These are phyloP conservation scores for Galeopsomyia nigrocyanea DNA, from an alignment of 2,888 invertebrate genomes.

Conservation along the genomic window DNA sequence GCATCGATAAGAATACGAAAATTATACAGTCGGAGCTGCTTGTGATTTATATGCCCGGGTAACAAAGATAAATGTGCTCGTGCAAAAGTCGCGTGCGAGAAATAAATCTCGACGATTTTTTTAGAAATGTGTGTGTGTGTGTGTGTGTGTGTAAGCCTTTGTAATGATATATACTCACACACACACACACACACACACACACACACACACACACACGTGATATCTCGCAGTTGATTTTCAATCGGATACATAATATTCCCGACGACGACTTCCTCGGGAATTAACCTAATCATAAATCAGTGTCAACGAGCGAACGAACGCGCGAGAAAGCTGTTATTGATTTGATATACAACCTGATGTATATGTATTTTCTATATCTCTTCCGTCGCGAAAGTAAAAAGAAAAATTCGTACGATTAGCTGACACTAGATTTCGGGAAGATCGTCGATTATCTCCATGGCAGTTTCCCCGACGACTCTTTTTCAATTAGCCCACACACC, in stretches of 20 bases:
- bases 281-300: constrained; percentile 37
- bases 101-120: constrained; percentile 43
- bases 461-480: constrained; percentile 43
- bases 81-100: constrained; percentile 39
- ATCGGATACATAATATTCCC: not conserved
- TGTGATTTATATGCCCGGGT: constrained; percentile 37
- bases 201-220: no score
- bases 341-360: constrained; percentile 10
- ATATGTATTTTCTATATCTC: no score
- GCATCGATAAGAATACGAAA: constrained; percentile 36
- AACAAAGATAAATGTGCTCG: constrained; percentile 42
- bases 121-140: constrained; percentile 17
- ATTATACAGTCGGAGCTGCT: constrained; percentile 39
- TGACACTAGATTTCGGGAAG: no score
- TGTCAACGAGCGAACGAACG: not conserved
- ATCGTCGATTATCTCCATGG: constrained; percentile 20
- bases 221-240: constrained; percentile 4
- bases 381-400: no score
- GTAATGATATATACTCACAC: not conserved
- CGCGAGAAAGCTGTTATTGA: constrained; percentile 4
- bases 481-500: constrained; percentile 38
- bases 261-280: not conserved
- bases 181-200: no score
- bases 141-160: not conserved
- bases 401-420: no score